Percentiles rank a stretch among this genome's conserved stretches.
Conservation (phyloP, 1,140 invertebrate genomes). For the Anastatus disparis region DNA sequence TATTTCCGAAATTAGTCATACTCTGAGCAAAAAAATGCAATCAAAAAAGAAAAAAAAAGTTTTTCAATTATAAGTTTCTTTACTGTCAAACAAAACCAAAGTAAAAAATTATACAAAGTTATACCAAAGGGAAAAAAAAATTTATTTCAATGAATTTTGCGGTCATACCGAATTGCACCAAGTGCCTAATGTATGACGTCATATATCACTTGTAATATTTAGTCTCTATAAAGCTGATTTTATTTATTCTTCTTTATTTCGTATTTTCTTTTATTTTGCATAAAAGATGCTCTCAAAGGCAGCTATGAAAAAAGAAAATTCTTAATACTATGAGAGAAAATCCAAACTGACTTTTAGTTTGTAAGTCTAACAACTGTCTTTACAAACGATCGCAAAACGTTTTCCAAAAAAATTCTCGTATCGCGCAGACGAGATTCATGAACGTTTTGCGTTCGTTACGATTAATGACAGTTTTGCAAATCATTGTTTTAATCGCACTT, state of each 20-base stretch:
- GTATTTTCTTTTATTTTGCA: too few species aligned
- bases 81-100: too few species aligned
- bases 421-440: background rate
- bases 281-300: conserved; percentile 22
- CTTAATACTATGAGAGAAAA: conserved; percentile 28
- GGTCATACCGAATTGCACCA: conserved; percentile 22
- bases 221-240: background rate
- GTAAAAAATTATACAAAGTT: too few species aligned
- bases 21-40: too few species aligned
- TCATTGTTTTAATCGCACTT: conserved; percentile 12
- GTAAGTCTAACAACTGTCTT: background rate
- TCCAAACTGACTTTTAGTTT: conserved; percentile 34
- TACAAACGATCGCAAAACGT: background rate
- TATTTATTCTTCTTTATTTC: background rate
- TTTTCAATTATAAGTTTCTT: background rate
- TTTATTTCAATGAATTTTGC: conserved; percentile 31
- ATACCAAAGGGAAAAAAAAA: too few species aligned
- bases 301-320: conserved; percentile 27
- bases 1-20: background rate
- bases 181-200: conserved; percentile 26
- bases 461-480: background rate
- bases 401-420: background rate
- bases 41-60: too few species aligned
- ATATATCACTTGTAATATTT: background rate
- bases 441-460: background rate